Base-by-base conservation (phyloP, 92 coral and sea anemone species). In the Umimayanthus kanabou region DNA sequence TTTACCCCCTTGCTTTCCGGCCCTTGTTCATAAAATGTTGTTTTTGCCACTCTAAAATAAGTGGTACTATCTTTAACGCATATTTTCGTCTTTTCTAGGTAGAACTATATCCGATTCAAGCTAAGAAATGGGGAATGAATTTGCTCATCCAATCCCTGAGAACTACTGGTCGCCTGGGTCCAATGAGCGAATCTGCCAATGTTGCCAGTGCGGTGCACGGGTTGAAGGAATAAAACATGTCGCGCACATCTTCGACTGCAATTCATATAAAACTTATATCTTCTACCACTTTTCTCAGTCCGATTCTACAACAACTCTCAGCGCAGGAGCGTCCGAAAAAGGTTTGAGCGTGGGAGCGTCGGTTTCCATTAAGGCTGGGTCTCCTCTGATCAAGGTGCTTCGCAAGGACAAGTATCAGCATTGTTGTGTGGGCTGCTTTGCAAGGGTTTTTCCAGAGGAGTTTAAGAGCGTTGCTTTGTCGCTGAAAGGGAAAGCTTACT, bases 381-480 rank as follows among this genome's bases (percentile, higher is more conserved):
- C 53, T 6, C 53, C 71, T 6, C 25, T 65, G 25, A n/a, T 65
- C 71, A 65, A 65, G 71, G 71, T n/a, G 9, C 26, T 65, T 65
- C 71, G 71, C 71, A 65, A 65, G 22, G 26, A 65, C 26, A 4
- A 4, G 26, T 4, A 65, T 20, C 9, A n/a, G 25, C 71, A 65
- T 65, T n/a, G 26, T 20, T 65, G 71, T 65, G 71, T 65, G 9
- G 13, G 5, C 6, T 65, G 71, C 71, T 65, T 20, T 8, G 71
- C 8, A 20, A 65, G 6, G 6, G 14, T 0, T 20, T n/a, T 20
- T 13, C n/a, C 71, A n/a, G 28, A 65, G 1, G 71, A 20, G n/a
- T n/a, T 65, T 65, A 20, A n/a, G 71, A 65, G 71, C 71, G 26
- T 65, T n/a, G 71, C 71, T 65, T 65, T 65, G 71, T 65, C 71